Evolutionary conservation across 2,888 invertebrate species (phyloP).

Genomic region (Penaeus monodon): DNA sequence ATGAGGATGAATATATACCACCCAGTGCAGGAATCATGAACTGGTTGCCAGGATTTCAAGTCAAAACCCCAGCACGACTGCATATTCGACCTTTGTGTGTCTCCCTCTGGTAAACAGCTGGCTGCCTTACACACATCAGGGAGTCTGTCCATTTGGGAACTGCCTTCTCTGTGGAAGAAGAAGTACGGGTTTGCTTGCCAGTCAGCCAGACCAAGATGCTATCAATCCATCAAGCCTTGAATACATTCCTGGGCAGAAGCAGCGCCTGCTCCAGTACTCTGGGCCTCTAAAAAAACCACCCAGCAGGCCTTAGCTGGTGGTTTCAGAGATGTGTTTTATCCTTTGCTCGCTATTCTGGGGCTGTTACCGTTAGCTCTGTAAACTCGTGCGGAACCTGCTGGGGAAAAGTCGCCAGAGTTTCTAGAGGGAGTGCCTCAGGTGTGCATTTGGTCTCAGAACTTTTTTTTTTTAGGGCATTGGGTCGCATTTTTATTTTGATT

Average conservation of each 20-base stretch:
- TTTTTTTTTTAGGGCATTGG: not conserved
- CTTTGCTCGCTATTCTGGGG: constrained; percentile 79
- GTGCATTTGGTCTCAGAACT: not conserved
- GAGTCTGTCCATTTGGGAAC: constrained; percentile 78
- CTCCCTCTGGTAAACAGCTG: constrained; percentile 75
- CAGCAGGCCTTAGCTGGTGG: constrained; percentile 83
- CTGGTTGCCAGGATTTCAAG: constrained; percentile 27
- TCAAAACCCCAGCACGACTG: constrained; percentile 72
- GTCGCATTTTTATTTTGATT: not conserved
- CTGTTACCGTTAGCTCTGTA: constrained; percentile 69
- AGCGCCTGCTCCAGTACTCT: constrained; percentile 24
- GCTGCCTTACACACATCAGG: constrained; percentile 80
- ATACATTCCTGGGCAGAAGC: constrained; percentile 35
- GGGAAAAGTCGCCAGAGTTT: constrained; percentile 81
- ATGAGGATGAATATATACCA: constrained; percentile 57
- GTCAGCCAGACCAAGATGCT: constrained; percentile 76
- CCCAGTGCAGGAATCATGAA: constrained; percentile 39
- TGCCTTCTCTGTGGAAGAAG: constrained; percentile 76
- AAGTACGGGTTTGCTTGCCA: constrained; percentile 66
- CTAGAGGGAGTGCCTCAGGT: constrained; percentile 72
- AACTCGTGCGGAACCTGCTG: constrained; percentile 76
- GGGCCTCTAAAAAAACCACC: constrained; percentile 72
- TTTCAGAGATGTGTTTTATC: constrained; percentile 79
- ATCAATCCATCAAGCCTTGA: constrained; percentile 71
- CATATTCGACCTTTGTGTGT: constrained; percentile 77